phyloP scores from a whole-genome alignment of 2,888 invertebrate genomes.

The Drosophila fulvimacula region DNA sequence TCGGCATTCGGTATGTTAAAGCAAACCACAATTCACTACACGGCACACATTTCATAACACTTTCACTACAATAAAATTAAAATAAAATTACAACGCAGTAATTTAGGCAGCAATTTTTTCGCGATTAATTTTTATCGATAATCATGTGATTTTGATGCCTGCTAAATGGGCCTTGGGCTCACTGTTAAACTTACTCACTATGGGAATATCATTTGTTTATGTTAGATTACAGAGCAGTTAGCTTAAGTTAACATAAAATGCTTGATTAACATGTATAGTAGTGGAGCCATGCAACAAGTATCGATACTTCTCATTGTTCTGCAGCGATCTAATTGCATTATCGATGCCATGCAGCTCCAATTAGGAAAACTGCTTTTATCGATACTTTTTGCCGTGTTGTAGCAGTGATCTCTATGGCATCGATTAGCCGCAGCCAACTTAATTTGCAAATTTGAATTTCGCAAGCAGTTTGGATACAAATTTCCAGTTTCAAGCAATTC shows the following conservation, averaged over 20 bases:
- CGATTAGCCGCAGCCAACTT: conserved; percentile 7
- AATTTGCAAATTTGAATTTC: not conserved
- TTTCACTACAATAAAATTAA: not conserved
- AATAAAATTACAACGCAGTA: not conserved
- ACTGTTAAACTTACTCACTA: not conserved
- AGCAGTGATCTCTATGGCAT: not conserved
- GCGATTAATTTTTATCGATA: conserved; percentile 1
- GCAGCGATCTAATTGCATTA: not conserved
- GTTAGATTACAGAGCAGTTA: not conserved
- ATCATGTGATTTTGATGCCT: conserved; percentile 1
- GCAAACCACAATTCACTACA: not conserved
- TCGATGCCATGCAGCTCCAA: not conserved
- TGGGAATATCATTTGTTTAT: not conserved
- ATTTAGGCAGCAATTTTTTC: not conserved
- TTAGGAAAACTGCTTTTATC: not conserved
- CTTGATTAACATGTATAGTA: not conserved
- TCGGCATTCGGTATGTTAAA: conserved; percentile 87
- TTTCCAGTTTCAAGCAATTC: not conserved
- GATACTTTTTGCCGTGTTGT: not conserved
- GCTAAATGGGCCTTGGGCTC: not conserved
- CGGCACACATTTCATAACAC: not conserved
- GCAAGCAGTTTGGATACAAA: not conserved
- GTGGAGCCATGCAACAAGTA: not conserved
- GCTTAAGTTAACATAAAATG: not conserved
- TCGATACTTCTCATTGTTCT: not conserved